Evolutionary conservation across 2,113 vertebrate genomes (phyloP).

Genomic region (Galbula dea): DNA sequence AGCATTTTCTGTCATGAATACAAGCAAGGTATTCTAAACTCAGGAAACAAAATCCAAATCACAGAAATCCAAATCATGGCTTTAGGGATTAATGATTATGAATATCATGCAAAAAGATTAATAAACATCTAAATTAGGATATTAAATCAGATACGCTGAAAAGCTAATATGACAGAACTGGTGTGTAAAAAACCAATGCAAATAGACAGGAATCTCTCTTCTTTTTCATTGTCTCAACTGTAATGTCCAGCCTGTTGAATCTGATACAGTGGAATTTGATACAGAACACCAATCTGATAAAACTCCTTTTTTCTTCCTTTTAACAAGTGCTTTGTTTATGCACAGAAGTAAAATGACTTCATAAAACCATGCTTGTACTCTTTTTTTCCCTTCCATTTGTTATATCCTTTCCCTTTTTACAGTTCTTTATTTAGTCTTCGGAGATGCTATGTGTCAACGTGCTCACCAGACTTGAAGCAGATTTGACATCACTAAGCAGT

Average conservation of each 20-base stretch:
- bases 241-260: neutral
- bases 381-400: neutral
- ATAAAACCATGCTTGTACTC: neutral
- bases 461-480: neutral
- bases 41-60: neutral
- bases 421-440: neutral
- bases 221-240: neutral
- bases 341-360: neutral
- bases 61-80: neutral
- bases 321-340: neutral
- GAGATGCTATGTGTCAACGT: neutral
- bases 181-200: neutral
- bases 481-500: neutral
- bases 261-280: neutral
- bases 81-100: neutral
- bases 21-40: neutral
- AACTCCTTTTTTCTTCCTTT: neutral
- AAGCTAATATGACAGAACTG: neutral
- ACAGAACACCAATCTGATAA: neutral
- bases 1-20: neutral
- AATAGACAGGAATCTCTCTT: neutral
- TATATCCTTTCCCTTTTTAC: neutral
- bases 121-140: neutral
- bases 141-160: neutral
- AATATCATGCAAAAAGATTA: neutral